Percentiles rank a stretch among this genome's conserved stretches.
These are phyloP conservation scores for Ephialtes manifestator DNA, from an alignment of 2,888 invertebrate species.

Conservation along the genomic window DNA sequence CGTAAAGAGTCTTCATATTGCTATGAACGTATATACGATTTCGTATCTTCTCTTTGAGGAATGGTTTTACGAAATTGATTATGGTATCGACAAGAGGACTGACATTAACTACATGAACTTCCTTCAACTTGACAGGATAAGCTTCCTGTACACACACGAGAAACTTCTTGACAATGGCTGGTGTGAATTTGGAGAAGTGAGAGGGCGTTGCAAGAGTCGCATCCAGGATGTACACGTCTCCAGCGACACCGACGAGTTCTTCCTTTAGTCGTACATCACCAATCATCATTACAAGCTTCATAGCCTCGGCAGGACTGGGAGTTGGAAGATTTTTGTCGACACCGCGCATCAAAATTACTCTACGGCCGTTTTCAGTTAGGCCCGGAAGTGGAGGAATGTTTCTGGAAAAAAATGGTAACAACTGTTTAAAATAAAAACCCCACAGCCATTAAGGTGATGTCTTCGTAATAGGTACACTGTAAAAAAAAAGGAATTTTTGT, in stretches of 20 bases:
- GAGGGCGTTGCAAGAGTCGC: conserved; percentile 92
- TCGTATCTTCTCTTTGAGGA: conserved; percentile 95
- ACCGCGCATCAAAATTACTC: conserved; percentile 92
- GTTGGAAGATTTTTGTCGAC: conserved; percentile 90
- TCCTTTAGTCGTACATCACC: conserved; percentile 93
- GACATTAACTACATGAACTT: conserved; percentile 94
- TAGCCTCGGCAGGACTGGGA: conserved; percentile 91
- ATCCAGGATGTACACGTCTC: conserved; percentile 94
- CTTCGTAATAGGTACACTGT: no score
- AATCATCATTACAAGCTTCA: conserved; percentile 94
- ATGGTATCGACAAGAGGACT: conserved; percentile 95
- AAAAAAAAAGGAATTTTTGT: no score
- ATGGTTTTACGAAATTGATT: conserved; percentile 94
- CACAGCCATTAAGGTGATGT: neutral
- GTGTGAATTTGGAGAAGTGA: conserved; percentile 95
- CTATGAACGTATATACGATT: conserved; percentile 94
- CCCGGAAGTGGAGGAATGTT: conserved; percentile 94
- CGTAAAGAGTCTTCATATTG: conserved; percentile 91
- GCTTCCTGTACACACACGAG: conserved; percentile 95
- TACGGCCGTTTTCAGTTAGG: conserved; percentile 92
- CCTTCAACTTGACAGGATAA: conserved; percentile 95
- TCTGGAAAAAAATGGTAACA: conserved; percentile 84
- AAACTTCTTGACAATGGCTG: conserved; percentile 93
- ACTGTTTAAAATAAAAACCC: neutral
- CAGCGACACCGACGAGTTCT: conserved; percentile 93